A percentile compares a stretch with the other conserved stretches of the same genome.
Conservation (phyloP, 2,113 vertebrate species). For the Melanotaenia duboulayi region DNA sequence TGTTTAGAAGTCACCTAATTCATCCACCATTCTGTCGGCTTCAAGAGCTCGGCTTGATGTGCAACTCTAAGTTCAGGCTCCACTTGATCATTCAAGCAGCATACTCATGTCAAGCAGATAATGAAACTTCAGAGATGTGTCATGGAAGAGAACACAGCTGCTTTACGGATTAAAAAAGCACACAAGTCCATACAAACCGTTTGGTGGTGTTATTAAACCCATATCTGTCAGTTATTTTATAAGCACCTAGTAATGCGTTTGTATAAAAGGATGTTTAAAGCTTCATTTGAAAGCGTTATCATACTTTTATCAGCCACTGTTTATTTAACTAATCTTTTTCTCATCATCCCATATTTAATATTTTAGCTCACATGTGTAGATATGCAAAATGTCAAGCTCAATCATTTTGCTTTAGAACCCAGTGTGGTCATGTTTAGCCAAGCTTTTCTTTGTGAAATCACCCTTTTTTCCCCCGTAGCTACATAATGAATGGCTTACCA, state of each 20-base stretch:
- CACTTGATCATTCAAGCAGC: conserved; percentile 48
- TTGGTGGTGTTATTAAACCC: conserved; percentile 31
- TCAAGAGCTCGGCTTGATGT: conserved; percentile 40
- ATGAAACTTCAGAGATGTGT: conserved; percentile 52
- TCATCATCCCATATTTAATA: conserved; percentile 10
- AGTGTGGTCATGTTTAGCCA: conserved; percentile 19
- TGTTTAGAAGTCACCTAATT: conserved; percentile 71
- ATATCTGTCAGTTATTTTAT: conserved; percentile 23
- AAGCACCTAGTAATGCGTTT: conserved; percentile 21
- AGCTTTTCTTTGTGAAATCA: conserved; percentile 27
- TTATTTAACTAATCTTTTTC: conserved; percentile 25
- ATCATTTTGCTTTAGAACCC: neutral
- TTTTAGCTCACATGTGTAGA: conserved; percentile 2
- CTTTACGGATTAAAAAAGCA: conserved; percentile 34
- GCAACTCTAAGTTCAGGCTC: conserved; percentile 35
- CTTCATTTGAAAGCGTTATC: neutral
- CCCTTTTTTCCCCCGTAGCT: conserved; percentile 6
- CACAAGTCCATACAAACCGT: conserved; percentile 39
- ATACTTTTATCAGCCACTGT: neutral
- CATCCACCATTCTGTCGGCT: conserved; percentile 45
- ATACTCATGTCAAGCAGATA: conserved; percentile 35
- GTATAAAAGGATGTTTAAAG: conserved; percentile 11
- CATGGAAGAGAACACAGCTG: conserved; percentile 51
- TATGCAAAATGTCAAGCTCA: neutral
- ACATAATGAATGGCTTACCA: conserved; percentile 59